These are phyloP conservation scores for Streblospio benedicti DNA, from an alignment of 1,140 invertebrate species.

Conservation along the genomic window DNA sequence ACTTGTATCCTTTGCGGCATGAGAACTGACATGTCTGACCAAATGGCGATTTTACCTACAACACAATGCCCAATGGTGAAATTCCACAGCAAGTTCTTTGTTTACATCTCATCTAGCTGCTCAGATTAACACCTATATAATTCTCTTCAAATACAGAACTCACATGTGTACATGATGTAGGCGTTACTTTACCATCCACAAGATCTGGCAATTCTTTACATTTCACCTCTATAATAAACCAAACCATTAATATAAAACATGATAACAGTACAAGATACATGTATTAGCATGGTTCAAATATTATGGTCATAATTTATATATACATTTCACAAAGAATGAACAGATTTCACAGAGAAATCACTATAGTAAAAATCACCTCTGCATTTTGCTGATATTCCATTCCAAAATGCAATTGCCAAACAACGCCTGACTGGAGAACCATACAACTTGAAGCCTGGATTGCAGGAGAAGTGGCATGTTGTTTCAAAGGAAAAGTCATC, in stretches of 20 bases:
- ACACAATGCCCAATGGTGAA: too few relatives aligned
- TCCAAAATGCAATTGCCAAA: slow-evolving; percentile 61
- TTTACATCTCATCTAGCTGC: too few relatives aligned
- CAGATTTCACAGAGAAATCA: neutral
- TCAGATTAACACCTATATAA: too few relatives aligned
- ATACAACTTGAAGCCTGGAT: slow-evolving; percentile 56
- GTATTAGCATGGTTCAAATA: too few relatives aligned
- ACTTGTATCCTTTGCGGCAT: slow-evolving; percentile 44
- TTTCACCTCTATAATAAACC: slow-evolving; percentile 32
- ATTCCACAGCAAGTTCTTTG: too few relatives aligned
- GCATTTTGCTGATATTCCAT: slow-evolving; percentile 58
- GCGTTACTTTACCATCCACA: slow-evolving; percentile 30
- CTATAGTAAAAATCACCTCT: slow-evolving; percentile 54
- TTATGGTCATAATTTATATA: too few relatives aligned
- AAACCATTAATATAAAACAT: neutral
- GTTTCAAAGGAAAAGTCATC: slow-evolving; percentile 57
- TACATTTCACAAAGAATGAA: slow-evolving; percentile 8
- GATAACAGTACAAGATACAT: too few relatives aligned
- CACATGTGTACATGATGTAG: slow-evolving; percentile 28
- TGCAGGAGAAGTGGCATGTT: slow-evolving; percentile 58
- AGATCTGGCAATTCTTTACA: slow-evolving; percentile 33
- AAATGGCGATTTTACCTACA: too few relatives aligned
- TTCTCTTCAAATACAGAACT: too few relatives aligned
- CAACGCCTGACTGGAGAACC: slow-evolving; percentile 60
- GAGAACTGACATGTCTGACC: slow-evolving; percentile 42